Percentiles rank a stretch among this genome's conserved stretches.
These are phyloP conservation scores for Thecocarcelia acutangulata DNA, from an alignment of 2,888 invertebrate genomes.

Conservation along the genomic window DNA sequence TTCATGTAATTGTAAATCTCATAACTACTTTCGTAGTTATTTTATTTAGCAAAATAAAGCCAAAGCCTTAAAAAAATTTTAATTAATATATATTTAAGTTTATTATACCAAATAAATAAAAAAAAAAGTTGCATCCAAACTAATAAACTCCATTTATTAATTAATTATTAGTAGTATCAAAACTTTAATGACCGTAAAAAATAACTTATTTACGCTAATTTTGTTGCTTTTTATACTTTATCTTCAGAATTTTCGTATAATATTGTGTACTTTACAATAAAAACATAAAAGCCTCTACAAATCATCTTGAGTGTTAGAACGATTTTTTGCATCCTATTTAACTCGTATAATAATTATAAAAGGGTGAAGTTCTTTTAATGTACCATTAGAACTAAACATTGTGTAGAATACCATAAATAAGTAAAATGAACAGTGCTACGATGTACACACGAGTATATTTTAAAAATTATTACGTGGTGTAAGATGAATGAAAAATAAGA, in stretches of 20 bases:
- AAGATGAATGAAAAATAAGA: too few species aligned
- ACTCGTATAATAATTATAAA: neutral
- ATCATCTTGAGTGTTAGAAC: slow-evolving; percentile 28
- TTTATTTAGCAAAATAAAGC: too few species aligned
- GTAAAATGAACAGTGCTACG: slow-evolving; percentile 23
- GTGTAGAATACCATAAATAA: slow-evolving; percentile 27
- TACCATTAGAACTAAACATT: slow-evolving; percentile 32
- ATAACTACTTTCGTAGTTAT: too few species aligned
- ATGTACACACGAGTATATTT: too few species aligned
- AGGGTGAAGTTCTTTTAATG: slow-evolving; percentile 1
- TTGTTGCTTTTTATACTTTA: slow-evolving; percentile 1
- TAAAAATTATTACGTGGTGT: too few species aligned
- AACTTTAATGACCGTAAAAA: neutral
- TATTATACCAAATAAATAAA: too few species aligned
- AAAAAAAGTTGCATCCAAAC: too few species aligned
- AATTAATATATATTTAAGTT: too few species aligned
- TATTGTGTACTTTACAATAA: neutral
- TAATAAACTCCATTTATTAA: too few species aligned
- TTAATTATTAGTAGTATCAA: neutral
- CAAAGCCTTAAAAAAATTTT: too few species aligned
- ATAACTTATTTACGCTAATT: neutral
- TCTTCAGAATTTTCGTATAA: slow-evolving; percentile 11
- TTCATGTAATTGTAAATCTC: too few species aligned
- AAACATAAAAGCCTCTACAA: slow-evolving; percentile 20
- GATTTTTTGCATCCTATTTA: neutral